These are phyloP conservation scores for Antheraea assamensis DNA, from an alignment of 2,888 invertebrate genomes.

Conservation along the genomic window DNA sequence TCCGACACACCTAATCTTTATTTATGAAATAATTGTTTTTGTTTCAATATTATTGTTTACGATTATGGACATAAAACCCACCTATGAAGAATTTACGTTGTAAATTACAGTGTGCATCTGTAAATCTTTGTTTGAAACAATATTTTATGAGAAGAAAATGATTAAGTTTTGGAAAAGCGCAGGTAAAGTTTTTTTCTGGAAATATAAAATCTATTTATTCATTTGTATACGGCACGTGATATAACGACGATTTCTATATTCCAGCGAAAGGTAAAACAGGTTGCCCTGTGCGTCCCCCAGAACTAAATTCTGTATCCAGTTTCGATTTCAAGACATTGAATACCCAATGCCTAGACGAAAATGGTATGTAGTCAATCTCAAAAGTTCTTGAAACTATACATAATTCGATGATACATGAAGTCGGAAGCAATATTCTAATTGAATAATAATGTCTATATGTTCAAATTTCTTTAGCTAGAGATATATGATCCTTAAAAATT, in stretches of 20 bases:
- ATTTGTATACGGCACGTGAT: slow-evolving; percentile 6
- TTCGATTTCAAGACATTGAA: slow-evolving; percentile 48
- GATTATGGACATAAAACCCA: slow-evolving; percentile 46
- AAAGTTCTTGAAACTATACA: background rate
- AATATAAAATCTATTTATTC: slow-evolving; percentile 14
- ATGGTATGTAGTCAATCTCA: slow-evolving; percentile 51
- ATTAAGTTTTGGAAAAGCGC: slow-evolving; percentile 90
- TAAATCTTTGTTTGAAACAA: slow-evolving; percentile 35
- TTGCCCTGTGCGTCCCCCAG: slow-evolving; percentile 77
- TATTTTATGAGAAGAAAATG: slow-evolving; percentile 74
- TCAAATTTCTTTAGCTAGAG: background rate
- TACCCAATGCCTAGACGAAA: slow-evolving; percentile 52
- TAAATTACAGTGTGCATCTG: slow-evolving; percentile 35
- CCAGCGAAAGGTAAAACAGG: slow-evolving; percentile 78
- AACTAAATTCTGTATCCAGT: slow-evolving; percentile 43
- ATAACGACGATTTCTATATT: slow-evolving; percentile 36
- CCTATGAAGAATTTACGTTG: slow-evolving; percentile 48
- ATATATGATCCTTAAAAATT: too few species aligned
- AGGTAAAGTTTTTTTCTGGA: slow-evolving; percentile 65
- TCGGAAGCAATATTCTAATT: background rate
- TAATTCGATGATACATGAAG: background rate
- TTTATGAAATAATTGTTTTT: slow-evolving; percentile 50
- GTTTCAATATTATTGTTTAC: slow-evolving; percentile 61
- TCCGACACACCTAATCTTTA: slow-evolving; percentile 38
- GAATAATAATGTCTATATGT: background rate